These are phyloP conservation scores for Leptinotarsa juncta DNA, from an alignment of 2,888 invertebrate genomes.

Conservation along the genomic window DNA sequence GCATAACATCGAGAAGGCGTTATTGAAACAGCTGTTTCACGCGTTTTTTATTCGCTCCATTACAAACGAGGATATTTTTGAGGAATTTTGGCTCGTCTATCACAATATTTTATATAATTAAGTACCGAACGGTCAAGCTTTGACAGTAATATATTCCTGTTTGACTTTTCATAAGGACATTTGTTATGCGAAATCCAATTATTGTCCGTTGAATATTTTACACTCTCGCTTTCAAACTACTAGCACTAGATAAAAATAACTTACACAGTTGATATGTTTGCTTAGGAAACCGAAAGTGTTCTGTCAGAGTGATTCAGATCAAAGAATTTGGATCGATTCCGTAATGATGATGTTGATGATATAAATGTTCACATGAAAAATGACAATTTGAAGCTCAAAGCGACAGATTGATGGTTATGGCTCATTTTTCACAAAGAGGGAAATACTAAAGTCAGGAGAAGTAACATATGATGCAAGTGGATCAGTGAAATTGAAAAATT, in stretches of 20 bases:
- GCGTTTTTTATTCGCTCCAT: constrained; percentile 15
- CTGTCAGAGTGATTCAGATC: constrained; percentile 6
- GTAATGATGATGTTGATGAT: background rate
- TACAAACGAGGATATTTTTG: constrained; percentile 15
- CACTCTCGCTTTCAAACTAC: constrained; percentile 3
- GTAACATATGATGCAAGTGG: background rate
- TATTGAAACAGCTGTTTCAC: constrained; percentile 17
- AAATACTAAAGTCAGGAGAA: background rate
- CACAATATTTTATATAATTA: constrained; percentile 14
- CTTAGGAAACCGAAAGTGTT: constrained; percentile 2
- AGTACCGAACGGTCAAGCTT: background rate
- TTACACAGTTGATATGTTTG: background rate
- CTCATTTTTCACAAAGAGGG: background rate
- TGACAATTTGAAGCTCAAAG: background rate
- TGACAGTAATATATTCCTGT: constrained; percentile 18
- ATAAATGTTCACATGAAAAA: background rate
- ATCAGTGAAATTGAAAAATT: too few relatives aligned
- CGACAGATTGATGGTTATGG: background rate
- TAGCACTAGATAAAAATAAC: constrained; percentile 7
- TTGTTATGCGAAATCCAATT: background rate
- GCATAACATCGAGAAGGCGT: constrained; percentile 9
- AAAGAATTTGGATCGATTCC: background rate
- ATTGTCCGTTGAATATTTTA: constrained; percentile 9
- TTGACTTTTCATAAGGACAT: constrained; percentile 15
- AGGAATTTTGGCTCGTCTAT: constrained; percentile 12